Evolutionary conservation across 2,888 invertebrate genomes (phyloP), one percentile per base, ranked within the genome.

Genomic region (Helicoverpa assulta): DNA sequence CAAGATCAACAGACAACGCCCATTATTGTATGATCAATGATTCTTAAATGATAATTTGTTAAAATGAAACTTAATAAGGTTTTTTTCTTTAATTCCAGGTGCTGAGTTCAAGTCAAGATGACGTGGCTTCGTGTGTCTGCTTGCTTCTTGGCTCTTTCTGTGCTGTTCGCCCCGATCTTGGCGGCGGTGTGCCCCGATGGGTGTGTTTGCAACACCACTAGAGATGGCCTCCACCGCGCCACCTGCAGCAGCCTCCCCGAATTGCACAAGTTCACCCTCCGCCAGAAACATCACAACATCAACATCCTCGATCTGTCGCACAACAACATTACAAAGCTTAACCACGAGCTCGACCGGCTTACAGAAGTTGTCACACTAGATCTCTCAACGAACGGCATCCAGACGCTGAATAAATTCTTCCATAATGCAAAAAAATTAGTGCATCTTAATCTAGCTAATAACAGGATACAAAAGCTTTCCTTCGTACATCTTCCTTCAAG

Each of bases 161-260:
- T 93, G 77, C 85, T 94, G 77, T 78, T 91, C 68, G 88, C 90
- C 43, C 91, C 92, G 26, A 84, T 86, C 54, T 77, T 91, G 51
- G 91, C 94, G 40, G 86, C 93, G 51, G 87, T 93, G 66, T 97
- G 96, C 81, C 96, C 96, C 18, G 93, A 95, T 63, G 88, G 93
- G 79, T 96, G 96, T 85, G 90, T 93, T 59, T 96, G 97, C 86
- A 96, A 96, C 75, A 95, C 96, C 47, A 96, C 97, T 21, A 96
- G 97, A n/a, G 97, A 97, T 88, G 95, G 96, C 59, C 97, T 97
- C 78, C 97, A 98, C 47, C 96, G 98, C 73, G 96, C 96, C 40
- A 96, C 96, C 73, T 97, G 97, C 88, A 96, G 96, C 68, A 94
- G 96, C 64, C 97, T 98, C 85, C 97, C 97, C 77, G 98, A 98